A percentile compares a stretch with the other conserved stretches of the same genome.
phyloP scores from a whole-genome alignment of 2,113 vertebrate genomes.

The Thunnus maccoyii region DNA sequence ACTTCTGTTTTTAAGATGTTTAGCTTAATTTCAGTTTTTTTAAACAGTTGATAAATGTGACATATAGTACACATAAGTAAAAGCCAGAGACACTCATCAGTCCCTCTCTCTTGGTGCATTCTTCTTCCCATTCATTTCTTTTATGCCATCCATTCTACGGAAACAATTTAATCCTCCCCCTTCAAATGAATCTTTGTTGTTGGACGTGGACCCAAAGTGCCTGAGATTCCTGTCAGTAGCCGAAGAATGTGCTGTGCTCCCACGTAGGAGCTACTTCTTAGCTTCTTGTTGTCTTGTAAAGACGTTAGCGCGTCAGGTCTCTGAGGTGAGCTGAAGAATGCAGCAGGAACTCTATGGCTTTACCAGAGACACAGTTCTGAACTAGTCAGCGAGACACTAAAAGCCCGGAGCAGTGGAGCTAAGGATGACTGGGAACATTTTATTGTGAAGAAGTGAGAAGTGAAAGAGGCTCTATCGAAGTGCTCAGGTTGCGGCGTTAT shows the following conservation, averaged over 20 bases:
- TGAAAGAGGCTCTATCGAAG: constrained; percentile 22
- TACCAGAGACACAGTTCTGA: constrained; percentile 65
- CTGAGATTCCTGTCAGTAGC: constrained; percentile 59
- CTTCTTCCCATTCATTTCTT: not conserved
- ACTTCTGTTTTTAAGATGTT: not conserved
- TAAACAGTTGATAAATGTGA: too few relatives aligned
- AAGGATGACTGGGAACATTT: constrained; percentile 17
- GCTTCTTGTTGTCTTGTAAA: constrained; percentile 76
- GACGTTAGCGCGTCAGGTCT: constrained; percentile 71
- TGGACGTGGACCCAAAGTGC: constrained; percentile 45
- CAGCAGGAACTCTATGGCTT: constrained; percentile 70
- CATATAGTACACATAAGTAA: too few relatives aligned
- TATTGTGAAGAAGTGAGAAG: constrained; percentile 53
- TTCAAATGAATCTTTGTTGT: constrained; percentile 43
- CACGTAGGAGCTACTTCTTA: constrained; percentile 49
- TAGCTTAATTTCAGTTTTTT: not conserved
- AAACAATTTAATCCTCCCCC: constrained; percentile 6
- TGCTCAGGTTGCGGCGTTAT: constrained; percentile 46
- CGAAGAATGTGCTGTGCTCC: constrained; percentile 63
- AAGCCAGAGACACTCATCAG: too few relatives aligned
- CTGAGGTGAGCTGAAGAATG: constrained; percentile 73
- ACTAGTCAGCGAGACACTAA: constrained; percentile 35
- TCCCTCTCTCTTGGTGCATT: not conserved
- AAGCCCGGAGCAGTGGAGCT: constrained; percentile 17
- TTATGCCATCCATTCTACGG: not conserved